Base-by-base conservation (phyloP, 2,113 vertebrate species). In the Thryonomys swinderianus region DNA sequence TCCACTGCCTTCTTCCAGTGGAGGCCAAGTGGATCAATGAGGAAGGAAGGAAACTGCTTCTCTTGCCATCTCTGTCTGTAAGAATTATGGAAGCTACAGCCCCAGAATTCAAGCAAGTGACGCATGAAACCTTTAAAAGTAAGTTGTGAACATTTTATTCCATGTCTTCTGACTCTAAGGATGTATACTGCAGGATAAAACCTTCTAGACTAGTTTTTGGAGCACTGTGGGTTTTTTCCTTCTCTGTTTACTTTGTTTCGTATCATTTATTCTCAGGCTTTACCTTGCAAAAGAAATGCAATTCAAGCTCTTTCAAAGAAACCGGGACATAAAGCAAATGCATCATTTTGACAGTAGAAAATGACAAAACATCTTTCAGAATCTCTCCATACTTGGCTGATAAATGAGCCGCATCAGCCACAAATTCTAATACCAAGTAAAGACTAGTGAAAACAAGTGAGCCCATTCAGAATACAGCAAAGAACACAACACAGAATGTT, bases 261-360 rank as follows among this genome's bases (percentile, higher is more conserved):
- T 96, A 88, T 81, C 27, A 93, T 90, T 95, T 97, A 96, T 96
- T 96, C 83, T 89, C 55, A 90, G 64, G 73, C 42, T 73, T 90
- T 37, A 57, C 48, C 42, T 10, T 81, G 45, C 42, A 97, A 98
- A 97, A 96, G 89, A 96, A 20, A 0, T 97, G 94, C 74, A 97
- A 98, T 81, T 95, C 89, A 90, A 97, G 96, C 93, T 96, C 73
- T 97, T 97, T 95, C 93, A 91, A 93, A 95, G 97, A 88, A 92
- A 73, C 1, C 12, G 45, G 45, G 9, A 76, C 59, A 85, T 67
- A 95, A 76, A 96, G 86, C 57, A 69, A 97, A 97, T 86, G 87
- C 0, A 97, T 96, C 16, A 94, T 94, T 95, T 91, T 98, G 42
- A 97, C 89, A 95, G 23, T 61, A 55, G 71, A 74, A 98, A 98